Evolutionary conservation across 2,888 invertebrate genomes (phyloP).

Genomic region (Drepana falcataria): DNA sequence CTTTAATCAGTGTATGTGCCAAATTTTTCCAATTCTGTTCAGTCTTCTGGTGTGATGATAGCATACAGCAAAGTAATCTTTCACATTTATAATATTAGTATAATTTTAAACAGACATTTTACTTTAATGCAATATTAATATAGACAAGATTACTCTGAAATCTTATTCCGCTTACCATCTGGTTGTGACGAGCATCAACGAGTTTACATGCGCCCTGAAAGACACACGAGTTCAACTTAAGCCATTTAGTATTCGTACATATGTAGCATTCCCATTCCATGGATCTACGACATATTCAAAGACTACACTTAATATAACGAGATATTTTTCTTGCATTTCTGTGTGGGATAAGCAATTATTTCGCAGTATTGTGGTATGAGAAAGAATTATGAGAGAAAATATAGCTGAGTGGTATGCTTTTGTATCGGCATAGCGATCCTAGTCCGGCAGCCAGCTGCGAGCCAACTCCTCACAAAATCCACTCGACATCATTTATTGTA

Average conservation of each 20-base stretch:
- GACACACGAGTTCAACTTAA: background rate
- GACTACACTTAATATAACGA: background rate
- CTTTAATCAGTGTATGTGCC: too few relatives aligned
- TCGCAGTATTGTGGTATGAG: too few relatives aligned
- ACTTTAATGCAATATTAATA: too few relatives aligned
- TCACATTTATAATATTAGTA: too few relatives aligned
- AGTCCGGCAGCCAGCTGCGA: constrained; percentile 21
- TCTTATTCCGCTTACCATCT: background rate
- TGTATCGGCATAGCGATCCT: constrained; percentile 21
- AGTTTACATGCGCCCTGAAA: background rate
- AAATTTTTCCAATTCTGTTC: too few relatives aligned
- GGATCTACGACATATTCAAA: background rate
- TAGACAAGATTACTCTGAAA: background rate
- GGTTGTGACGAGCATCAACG: background rate
- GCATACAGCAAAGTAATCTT: too few relatives aligned
- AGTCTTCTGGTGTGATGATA: too few relatives aligned
- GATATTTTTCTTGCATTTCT: too few relatives aligned
- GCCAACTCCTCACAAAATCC: constrained; percentile 11
- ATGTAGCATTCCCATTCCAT: background rate
- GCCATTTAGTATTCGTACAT: too few relatives aligned
- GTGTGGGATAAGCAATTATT: constrained; percentile 10
- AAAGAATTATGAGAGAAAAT: constrained; percentile 13
- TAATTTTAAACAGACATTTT: too few relatives aligned
- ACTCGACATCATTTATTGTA: constrained; percentile 5
- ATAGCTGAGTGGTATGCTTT: constrained; percentile 31